phyloP scores from a whole-genome alignment of 2,113 vertebrate genomes.

The Hydrolagus affinis region DNA sequence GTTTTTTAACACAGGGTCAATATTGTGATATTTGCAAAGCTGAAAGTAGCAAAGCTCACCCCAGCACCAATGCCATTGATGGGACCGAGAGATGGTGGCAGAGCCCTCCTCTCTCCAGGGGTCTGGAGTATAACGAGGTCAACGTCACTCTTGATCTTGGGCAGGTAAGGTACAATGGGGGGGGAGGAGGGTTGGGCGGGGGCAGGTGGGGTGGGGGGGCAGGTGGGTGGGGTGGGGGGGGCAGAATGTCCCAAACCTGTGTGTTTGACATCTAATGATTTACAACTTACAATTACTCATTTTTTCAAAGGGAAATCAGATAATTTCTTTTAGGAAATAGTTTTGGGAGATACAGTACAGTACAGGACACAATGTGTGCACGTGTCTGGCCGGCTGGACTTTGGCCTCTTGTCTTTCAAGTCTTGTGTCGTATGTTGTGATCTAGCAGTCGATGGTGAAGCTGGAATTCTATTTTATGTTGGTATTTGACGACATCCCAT shows the following conservation, averaged over 20 bases:
- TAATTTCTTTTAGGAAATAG: no score
- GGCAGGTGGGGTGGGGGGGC: no score
- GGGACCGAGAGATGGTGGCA: slow-evolving; percentile 99
- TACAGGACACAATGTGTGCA: no score
- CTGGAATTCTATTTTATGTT: not conserved
- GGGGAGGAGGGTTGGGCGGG: no score
- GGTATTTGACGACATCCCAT: not conserved
- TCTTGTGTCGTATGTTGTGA: no score
- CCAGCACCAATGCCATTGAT: slow-evolving; percentile 83
- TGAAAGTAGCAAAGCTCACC: slow-evolving; percentile 76
- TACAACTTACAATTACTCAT: no score
- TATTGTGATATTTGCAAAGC: slow-evolving; percentile 89
- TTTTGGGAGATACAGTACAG: no score
- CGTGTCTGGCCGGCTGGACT: no score
- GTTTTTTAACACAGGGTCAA: slow-evolving; percentile 66
- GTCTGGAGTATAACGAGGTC: slow-evolving; percentile 80
- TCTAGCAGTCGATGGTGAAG: not conserved
- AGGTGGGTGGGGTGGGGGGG: slow-evolving; percentile 58
- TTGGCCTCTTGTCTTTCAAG: no score
- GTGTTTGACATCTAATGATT: no score
- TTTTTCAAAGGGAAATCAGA: no score
- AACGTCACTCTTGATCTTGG: slow-evolving; percentile 93
- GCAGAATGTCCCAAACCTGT: no score
- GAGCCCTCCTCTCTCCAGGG: slow-evolving; percentile 87
- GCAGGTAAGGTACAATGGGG: slow-evolving; percentile 67